A percentile compares a stretch with the other conserved stretches of the same genome.
Evolutionary conservation across 2,888 invertebrate genomes (phyloP).

Genomic region (Melanotus villosus): DNA sequence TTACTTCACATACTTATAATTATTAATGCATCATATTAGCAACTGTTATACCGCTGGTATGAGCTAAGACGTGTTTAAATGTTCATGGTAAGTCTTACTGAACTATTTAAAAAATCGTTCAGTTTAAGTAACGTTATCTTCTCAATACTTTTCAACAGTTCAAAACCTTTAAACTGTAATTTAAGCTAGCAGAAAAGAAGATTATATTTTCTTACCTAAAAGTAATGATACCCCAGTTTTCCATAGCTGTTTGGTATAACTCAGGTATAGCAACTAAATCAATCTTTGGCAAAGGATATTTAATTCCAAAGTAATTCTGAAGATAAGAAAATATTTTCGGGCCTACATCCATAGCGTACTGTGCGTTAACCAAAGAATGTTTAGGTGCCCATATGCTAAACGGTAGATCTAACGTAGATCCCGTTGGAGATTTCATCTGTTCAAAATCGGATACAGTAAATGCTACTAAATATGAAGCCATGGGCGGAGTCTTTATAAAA

Average conservation of each 20-base stretch:
- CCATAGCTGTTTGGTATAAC: constrained; percentile 72
- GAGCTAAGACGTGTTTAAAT: too few species aligned
- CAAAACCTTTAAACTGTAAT: too few species aligned
- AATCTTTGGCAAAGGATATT: constrained; percentile 71
- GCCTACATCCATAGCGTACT: constrained; percentile 70
- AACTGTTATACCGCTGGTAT: too few species aligned
- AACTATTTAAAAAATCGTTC: too few species aligned
- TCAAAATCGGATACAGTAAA: constrained; percentile 67
- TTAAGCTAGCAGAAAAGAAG: too few species aligned
- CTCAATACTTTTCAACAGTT: too few species aligned
- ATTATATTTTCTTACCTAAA: too few species aligned
- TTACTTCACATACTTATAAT: too few species aligned
- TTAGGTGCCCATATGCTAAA: constrained; percentile 68
- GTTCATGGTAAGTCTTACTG: too few species aligned
- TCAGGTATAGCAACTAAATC: constrained; percentile 75
- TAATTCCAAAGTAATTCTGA: constrained; percentile 71
- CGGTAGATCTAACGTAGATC: constrained; percentile 56
- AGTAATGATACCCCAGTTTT: constrained; percentile 74
- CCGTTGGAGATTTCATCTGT: constrained; percentile 51
- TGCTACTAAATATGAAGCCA: constrained; percentile 85
- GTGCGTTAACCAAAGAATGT: constrained; percentile 62
- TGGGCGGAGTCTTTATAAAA: constrained; percentile 75
- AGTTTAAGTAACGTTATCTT: too few species aligned
- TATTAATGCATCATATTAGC: too few species aligned
- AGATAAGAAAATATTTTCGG: constrained; percentile 69